These are phyloP conservation scores for Marasmarcha lunaedactyla DNA, from an alignment of 2,888 invertebrate species.

Conservation along the genomic window DNA sequence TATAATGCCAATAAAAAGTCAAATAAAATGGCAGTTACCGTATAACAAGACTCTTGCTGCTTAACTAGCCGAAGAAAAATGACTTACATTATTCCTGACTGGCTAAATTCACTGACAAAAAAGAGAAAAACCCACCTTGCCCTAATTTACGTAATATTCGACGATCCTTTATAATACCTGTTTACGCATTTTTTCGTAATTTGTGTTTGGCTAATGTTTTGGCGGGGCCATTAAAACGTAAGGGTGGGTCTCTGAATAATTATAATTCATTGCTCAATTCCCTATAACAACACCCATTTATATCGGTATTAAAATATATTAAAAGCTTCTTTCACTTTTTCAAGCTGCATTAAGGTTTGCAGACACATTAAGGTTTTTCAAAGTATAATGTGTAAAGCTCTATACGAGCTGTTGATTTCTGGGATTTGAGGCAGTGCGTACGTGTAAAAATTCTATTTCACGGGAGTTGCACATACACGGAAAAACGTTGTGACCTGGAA, in stretches of 20 bases:
- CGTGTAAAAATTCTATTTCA: constrained; percentile 19
- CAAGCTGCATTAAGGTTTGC: too few relatives aligned
- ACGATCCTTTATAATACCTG: constrained; percentile 51
- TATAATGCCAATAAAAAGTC: too few relatives aligned
- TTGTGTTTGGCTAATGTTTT: constrained; percentile 60
- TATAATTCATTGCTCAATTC: constrained; percentile 55
- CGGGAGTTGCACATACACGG: constrained; percentile 23
- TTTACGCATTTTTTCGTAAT: constrained; percentile 58
- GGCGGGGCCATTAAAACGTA: constrained; percentile 46
- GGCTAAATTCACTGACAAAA: constrained; percentile 8
- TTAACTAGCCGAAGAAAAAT: too few relatives aligned
- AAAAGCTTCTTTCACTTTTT: not conserved
- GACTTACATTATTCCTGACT: too few relatives aligned
- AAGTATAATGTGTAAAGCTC: too few relatives aligned
- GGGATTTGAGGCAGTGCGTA: too few relatives aligned
- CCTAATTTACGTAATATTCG: constrained; percentile 37
- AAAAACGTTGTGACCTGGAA: constrained; percentile 17
- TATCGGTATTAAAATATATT: constrained; percentile 22
- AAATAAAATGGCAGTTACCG: too few relatives aligned
- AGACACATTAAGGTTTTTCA: too few relatives aligned
- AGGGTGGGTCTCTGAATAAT: constrained; percentile 42
- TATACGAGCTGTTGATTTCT: too few relatives aligned
- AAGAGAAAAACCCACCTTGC: constrained; percentile 26
- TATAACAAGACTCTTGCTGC: too few relatives aligned
- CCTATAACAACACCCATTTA: constrained; percentile 29